These are phyloP conservation scores for Pempheris klunzingeri DNA, from an alignment of 2,797 vertebrate genomes.

Conservation along the genomic window DNA sequence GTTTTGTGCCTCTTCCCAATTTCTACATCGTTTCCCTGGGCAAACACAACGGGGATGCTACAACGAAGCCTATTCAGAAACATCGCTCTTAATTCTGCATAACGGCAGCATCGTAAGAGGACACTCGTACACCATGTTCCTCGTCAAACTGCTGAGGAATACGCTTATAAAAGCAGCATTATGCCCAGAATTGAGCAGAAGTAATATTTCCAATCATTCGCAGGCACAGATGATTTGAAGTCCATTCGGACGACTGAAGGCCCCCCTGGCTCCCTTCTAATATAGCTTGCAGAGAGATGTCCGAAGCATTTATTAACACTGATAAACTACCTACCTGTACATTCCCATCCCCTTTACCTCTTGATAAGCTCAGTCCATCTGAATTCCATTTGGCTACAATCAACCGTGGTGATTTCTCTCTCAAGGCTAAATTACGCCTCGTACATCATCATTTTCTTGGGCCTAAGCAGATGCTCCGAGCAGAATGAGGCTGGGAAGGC, in stretches of 20 bases:
- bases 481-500: slow-evolving; percentile 72
- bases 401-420: slow-evolving; percentile 55
- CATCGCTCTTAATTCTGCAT: slow-evolving; percentile 21
- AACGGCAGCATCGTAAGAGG: background rate
- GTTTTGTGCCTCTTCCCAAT: slow-evolving; percentile 26
- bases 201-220: slow-evolving; percentile 23
- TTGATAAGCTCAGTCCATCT: slow-evolving; percentile 71
- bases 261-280: slow-evolving; percentile 23
- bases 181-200: slow-evolving; percentile 35
- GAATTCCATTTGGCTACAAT: slow-evolving; percentile 71
- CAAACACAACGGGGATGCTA: slow-evolving; percentile 38
- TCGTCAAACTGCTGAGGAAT: slow-evolving; percentile 48
- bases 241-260: slow-evolving; percentile 43
- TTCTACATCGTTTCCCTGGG: slow-evolving; percentile 1
- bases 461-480: slow-evolving; percentile 74
- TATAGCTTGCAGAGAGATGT: slow-evolving; percentile 23
- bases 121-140: slow-evolving; percentile 17
- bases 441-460: slow-evolving; percentile 80
- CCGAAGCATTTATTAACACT: slow-evolving; percentile 59
- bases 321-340: slow-evolving; percentile 71
- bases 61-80: slow-evolving; percentile 11
- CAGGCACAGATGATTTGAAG: slow-evolving; percentile 31
- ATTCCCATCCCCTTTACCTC: slow-evolving; percentile 51
- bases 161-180: slow-evolving; percentile 24
- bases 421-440: slow-evolving; percentile 70